Evolutionary conservation across 2,888 invertebrate genomes (phyloP).

Genomic region (Pharmacophagus antenor): DNA sequence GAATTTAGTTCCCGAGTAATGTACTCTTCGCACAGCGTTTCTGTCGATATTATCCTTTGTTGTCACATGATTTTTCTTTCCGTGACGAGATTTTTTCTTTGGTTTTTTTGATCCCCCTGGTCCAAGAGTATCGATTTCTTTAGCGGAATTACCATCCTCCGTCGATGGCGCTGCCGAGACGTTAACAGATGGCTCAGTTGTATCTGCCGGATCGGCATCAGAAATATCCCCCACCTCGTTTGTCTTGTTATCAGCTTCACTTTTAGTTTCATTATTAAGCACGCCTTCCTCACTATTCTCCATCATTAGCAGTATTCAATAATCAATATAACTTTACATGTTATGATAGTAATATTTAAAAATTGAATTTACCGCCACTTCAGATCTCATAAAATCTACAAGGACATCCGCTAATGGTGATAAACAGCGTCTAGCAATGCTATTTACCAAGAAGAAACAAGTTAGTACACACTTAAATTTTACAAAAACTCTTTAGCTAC

Average conservation of each 20-base stretch:
- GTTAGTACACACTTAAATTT: slow-evolving; percentile 25
- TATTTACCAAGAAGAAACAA: slow-evolving; percentile 46
- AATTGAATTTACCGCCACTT: slow-evolving; percentile 78
- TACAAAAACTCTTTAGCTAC: slow-evolving; percentile 14
- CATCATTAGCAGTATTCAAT: slow-evolving; percentile 51
- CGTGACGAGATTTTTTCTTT: slow-evolving; percentile 72
- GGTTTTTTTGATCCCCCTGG: slow-evolving; percentile 59
- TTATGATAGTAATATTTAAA: slow-evolving; percentile 50
- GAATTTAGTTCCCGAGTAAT: slow-evolving; percentile 69
- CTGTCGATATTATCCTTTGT: slow-evolving; percentile 68
- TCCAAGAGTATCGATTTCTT: slow-evolving; percentile 55
- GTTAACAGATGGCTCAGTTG: slow-evolving; percentile 53
- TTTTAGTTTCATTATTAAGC: slow-evolving; percentile 47
- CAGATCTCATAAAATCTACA: slow-evolving; percentile 72
- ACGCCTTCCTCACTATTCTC: slow-evolving; percentile 67
- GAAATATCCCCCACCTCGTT: slow-evolving; percentile 59
- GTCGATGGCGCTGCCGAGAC: slow-evolving; percentile 44
- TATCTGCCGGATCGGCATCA: slow-evolving; percentile 55
- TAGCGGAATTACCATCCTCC: slow-evolving; percentile 55
- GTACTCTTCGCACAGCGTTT: slow-evolving; percentile 62
- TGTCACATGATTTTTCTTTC: slow-evolving; percentile 65
- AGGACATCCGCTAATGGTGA: slow-evolving; percentile 78
- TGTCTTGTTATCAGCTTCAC: slow-evolving; percentile 48
- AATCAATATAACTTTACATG: slow-evolving; percentile 45
- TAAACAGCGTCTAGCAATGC: slow-evolving; percentile 74